phyloP scores from a whole-genome alignment of 2,888 invertebrate genomes.

The Dioctria linearis region DNA sequence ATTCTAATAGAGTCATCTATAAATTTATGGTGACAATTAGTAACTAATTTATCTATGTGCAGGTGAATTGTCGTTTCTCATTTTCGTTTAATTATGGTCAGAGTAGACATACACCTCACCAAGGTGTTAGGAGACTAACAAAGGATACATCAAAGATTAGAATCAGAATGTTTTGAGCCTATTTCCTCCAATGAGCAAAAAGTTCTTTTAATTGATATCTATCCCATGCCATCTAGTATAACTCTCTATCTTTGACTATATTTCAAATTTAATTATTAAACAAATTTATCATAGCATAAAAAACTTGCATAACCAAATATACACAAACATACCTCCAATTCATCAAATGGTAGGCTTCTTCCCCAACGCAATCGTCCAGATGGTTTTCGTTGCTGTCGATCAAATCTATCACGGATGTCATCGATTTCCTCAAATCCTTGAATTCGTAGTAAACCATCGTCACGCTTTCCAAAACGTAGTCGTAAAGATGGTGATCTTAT shows the following conservation, averaged over 20 bases:
- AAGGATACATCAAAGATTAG: too few species aligned
- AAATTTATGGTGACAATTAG: too few species aligned
- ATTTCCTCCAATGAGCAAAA: too few species aligned
- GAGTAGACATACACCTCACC: too few species aligned
- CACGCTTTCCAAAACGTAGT: constrained; percentile 83
- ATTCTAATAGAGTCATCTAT: too few species aligned
- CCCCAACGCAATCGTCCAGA: constrained; percentile 54
- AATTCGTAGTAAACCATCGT: constrained; percentile 69
- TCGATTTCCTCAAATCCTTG: neutral
- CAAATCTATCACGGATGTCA: neutral
- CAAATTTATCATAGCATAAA: neutral
- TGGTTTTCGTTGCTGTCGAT: constrained; percentile 37
- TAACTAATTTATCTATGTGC: too few species aligned
- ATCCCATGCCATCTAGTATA: too few species aligned
- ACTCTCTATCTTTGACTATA: neutral
- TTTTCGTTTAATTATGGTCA: too few species aligned
- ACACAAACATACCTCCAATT: neutral
- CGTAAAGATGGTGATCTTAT: constrained; percentile 83
- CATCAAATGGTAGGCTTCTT: constrained; percentile 39
- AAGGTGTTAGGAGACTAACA: too few species aligned
- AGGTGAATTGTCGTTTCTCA: too few species aligned
- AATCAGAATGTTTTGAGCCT: too few species aligned
- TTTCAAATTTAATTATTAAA: neutral
- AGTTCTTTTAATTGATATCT: too few species aligned
- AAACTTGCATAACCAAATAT: neutral